Conservation (phyloP, 2,888 invertebrate species). For the Drosophila infuscata region DNA sequence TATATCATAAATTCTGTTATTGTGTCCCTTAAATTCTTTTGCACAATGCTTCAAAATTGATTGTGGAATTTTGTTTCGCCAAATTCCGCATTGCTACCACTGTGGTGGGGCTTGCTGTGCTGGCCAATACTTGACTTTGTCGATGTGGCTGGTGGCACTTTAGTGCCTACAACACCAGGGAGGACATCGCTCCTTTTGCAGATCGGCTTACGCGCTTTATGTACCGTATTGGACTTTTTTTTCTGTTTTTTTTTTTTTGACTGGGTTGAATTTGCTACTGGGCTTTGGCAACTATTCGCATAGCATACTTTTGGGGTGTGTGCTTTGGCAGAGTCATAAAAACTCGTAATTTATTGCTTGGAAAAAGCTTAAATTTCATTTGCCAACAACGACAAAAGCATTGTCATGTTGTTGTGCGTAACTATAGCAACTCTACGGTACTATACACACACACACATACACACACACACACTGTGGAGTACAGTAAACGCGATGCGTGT, state of each 20-base stretch:
- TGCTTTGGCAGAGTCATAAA: slow-evolving; percentile 75
- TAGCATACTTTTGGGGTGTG: slow-evolving; percentile 52
- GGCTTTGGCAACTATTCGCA: slow-evolving; percentile 66
- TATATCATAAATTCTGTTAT: slow-evolving; percentile 4
- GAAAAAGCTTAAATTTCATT: slow-evolving; percentile 83
- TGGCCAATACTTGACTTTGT: slow-evolving; percentile 70
- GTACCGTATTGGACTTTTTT: slow-evolving; percentile 49
- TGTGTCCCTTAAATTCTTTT: slow-evolving; percentile 1
- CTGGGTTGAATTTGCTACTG: slow-evolving; percentile 28
- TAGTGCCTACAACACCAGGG: slow-evolving; percentile 46
- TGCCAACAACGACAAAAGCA: slow-evolving; percentile 74
- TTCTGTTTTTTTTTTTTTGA: background rate
- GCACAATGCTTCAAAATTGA: background rate
- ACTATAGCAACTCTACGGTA: slow-evolving; percentile 59
- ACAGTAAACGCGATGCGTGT: slow-evolving; percentile 47
- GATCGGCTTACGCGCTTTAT: slow-evolving; percentile 78
- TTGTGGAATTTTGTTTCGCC: slow-evolving; percentile 1
- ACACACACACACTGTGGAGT: slow-evolving; percentile 19
- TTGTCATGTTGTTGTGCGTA: slow-evolving; percentile 62
- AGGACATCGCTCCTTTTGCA: slow-evolving; percentile 68
- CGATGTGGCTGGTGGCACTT: slow-evolving; percentile 51
- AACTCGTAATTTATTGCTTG: slow-evolving; percentile 82
- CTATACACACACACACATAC: slow-evolving; percentile 32
- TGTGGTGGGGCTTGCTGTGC: slow-evolving; percentile 47
- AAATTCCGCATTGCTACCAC: slow-evolving; percentile 30